Evolutionary conservation across 53 echinoderm and acorn worm species (phyloP).

Genomic region (Temnopleurus reevesii): DNA sequence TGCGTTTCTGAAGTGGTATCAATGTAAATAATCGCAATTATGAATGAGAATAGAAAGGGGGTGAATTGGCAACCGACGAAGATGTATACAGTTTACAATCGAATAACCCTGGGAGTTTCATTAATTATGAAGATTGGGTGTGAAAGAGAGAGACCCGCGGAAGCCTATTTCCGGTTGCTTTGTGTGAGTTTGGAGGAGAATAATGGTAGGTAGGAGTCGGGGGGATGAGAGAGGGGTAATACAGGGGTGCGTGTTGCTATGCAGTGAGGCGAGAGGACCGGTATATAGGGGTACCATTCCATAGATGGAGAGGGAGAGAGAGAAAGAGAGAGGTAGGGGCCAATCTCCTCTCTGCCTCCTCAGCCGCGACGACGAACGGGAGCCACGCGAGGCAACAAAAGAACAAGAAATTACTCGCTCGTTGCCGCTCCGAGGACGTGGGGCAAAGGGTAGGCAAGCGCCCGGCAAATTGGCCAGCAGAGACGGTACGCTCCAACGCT

Average conservation of each 20-base stretch:
- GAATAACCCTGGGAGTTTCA: conserved; percentile 6
- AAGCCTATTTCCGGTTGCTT: conserved; percentile 54
- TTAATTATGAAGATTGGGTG: conserved; percentile 28
- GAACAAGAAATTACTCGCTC: conserved; percentile 48
- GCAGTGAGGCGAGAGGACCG: background rate
- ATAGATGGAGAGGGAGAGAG: background rate
- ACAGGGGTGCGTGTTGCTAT: conserved; percentile 19
- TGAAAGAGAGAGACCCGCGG: conserved; percentile 19
- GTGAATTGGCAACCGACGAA: background rate
- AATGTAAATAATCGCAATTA: conserved; percentile 2
- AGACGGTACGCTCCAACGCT: conserved; percentile 40
- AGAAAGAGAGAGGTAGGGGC: conserved; percentile 18
- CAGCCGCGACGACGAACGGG: conserved; percentile 44
- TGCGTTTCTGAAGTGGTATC: background rate
- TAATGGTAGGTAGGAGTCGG: background rate
- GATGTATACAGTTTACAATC: conserved; percentile 34
- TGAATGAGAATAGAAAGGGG: background rate
- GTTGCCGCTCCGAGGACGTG: conserved; percentile 35
- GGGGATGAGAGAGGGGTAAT: conserved; percentile 22
- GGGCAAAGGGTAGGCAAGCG: conserved; percentile 59
- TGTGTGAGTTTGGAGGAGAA: background rate
- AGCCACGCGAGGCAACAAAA: conserved; percentile 29
- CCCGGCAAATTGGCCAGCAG: conserved; percentile 55
- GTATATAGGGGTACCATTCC: background rate
- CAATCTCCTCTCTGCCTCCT: conserved; percentile 55